Conservation (phyloP, 1,140 invertebrate species). For the Phenacoccus solenopsis region DNA sequence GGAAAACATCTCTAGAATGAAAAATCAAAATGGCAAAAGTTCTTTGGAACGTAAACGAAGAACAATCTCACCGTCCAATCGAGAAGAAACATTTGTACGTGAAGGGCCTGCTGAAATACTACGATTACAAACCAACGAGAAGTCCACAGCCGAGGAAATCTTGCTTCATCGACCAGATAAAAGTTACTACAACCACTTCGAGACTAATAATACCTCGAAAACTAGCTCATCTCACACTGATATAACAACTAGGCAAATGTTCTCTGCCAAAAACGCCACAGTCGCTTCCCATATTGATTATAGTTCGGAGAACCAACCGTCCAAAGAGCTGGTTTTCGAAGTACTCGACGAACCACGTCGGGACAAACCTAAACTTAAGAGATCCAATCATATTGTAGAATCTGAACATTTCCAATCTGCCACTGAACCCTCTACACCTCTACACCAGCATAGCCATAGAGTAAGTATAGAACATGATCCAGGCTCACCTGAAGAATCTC, state of each 20-base stretch:
- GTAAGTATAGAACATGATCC: too few species aligned
- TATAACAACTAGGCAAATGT: too few species aligned
- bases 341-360: neutral
- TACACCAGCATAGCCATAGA: too few species aligned
- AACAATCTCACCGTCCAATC: constrained; percentile 7
- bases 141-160: neutral
- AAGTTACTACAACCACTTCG: neutral
- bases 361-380: neutral
- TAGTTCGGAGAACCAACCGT: neutral
- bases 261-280: too few species aligned
- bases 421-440: too few species aligned
- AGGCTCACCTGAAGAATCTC: too few species aligned
- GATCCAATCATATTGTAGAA: neutral
- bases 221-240: neutral
- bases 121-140: constrained; percentile 37
- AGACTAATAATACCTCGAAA: neutral
- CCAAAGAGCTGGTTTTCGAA: too few species aligned
- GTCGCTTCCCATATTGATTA: too few species aligned
- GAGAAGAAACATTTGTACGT: constrained; percentile 56
- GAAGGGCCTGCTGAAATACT: constrained; percentile 72
- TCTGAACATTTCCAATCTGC: too few species aligned
- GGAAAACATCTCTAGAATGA: neutral
- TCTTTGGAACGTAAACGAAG: neutral
- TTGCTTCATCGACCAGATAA: neutral
- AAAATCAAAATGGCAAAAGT: neutral